Evolutionary conservation across 2,113 vertebrate species (phyloP).

Genomic region (Ctenomys sociabilis): DNA sequence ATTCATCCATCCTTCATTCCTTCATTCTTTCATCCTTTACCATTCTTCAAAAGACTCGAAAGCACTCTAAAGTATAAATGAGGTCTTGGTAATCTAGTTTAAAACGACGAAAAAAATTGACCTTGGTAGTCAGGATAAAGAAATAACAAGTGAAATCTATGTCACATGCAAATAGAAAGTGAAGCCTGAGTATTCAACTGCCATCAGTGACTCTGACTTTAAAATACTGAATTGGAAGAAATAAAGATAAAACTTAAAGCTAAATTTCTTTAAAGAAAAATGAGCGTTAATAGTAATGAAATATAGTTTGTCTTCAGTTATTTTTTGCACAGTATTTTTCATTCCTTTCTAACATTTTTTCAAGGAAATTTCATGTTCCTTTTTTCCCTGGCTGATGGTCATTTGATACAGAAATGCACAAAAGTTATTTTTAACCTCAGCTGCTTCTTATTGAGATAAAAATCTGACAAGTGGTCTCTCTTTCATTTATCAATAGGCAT

Average conservation of each 20-base stretch:
- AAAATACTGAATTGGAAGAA: conserved; percentile 22
- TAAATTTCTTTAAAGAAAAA: background rate
- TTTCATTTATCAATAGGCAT: background rate
- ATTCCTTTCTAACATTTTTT: background rate
- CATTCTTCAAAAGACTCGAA: background rate
- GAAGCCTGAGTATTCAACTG: background rate
- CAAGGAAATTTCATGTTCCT: background rate
- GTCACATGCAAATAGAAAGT: background rate
- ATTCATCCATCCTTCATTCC: background rate
- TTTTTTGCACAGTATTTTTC: conserved; percentile 9
- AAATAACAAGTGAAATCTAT: background rate
- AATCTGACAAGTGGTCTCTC: background rate
- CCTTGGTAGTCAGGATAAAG: background rate
- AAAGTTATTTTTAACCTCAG: background rate
- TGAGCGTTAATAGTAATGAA: background rate
- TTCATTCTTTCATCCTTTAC: background rate
- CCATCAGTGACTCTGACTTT: background rate
- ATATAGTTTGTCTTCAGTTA: background rate
- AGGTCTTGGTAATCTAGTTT: background rate
- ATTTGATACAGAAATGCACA: background rate
- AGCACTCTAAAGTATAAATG: background rate
- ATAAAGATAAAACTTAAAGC: background rate
- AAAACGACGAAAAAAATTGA: background rate
- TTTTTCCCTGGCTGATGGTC: background rate
- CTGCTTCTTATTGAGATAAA: background rate